Evolutionary conservation across 2,113 vertebrate genomes (phyloP), one percentile per base, ranked within the genome.

Genomic region (Xenus cinereus): DNA sequence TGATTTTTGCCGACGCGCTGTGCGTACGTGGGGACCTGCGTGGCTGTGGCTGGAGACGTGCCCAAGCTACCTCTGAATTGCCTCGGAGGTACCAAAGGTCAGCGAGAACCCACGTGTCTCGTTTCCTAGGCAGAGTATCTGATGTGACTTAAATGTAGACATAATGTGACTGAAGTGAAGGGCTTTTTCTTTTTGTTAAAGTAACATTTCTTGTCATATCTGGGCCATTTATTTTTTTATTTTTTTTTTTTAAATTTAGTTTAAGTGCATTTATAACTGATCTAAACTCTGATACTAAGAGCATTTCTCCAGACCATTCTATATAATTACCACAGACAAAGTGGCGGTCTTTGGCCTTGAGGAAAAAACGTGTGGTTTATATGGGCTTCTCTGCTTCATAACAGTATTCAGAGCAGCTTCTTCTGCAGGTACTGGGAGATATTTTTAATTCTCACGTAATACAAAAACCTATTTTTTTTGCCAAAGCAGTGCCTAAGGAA

Each of bases 261-360:
- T 87, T 3, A 91, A 87, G 39, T 75, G 69, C n/a, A 3, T 90
- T 78, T 92, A 27, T 53, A 89, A 77, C 59, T 54, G 64, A 81
- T 89, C 56, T 75, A 59, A 93, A 90, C 60, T 89, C 53, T 0
- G 1, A 33, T 67, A 77, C 23, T 72, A 75, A 82, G 57, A 81
- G 46, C 54, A 32, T 90, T 84, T 95, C 51, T 95, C 19, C 57
- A 64, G 64, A 71, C 48, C 45, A 1, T 89, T 90, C 45, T 48
- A 6, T 81, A 19, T 88, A 95, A 90, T 94, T 89, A 84, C 59
- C 30, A 7, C 41, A 63, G 51, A 85, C 66, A 39, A 54, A 94
- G 73, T 86, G 79, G 76, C 33, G 11, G 66, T 64, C 59, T 89
- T 60, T 78, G 51, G 69, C 68, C 78, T 68, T 84, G 64, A 57